Percentiles rank a stretch among this genome's conserved stretches.
Conservation (phyloP, 2,888 invertebrate species). For the Scelioninae gen. 1 region DNA sequence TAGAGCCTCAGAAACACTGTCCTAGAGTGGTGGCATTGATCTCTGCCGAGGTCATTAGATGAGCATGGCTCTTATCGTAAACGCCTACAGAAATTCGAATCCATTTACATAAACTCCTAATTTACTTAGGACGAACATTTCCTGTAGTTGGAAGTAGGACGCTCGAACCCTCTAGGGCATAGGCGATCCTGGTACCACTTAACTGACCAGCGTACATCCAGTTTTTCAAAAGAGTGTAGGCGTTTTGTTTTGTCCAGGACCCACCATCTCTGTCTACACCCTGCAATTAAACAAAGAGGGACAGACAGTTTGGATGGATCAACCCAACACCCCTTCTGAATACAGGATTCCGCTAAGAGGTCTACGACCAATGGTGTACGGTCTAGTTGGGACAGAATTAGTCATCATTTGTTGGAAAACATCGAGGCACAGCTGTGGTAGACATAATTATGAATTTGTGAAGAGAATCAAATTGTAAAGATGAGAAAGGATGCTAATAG, state of each 20-base stretch:
- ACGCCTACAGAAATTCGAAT: too few species aligned
- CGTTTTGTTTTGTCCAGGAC: not conserved
- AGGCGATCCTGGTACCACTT: too few species aligned
- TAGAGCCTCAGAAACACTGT: too few species aligned
- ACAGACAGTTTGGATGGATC: not conserved
- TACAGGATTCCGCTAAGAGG: not conserved
- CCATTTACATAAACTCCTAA: too few species aligned
- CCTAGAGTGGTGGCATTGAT: too few species aligned
- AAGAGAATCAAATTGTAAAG: constrained; percentile 1
- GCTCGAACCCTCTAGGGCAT: too few species aligned
- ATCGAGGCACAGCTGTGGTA: not conserved
- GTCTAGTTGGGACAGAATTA: not conserved
- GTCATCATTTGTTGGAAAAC: constrained; percentile 6
- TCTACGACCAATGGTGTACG: not conserved
- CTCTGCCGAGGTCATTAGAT: too few species aligned
- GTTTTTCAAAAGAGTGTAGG: constrained; percentile 6
- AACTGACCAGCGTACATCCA: not conserved
- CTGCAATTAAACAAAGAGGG: constrained; percentile 4
- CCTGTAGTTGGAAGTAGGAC: too few species aligned
- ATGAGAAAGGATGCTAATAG: constrained; percentile 4
- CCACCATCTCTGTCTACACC: constrained; percentile 12
- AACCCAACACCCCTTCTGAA: constrained; percentile 25
- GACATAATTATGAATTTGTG: not conserved
- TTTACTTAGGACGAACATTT: too few species aligned
- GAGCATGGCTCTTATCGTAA: too few species aligned